Percentiles rank a stretch among this genome's conserved stretches.
Conservation (phyloP, 53 echinoderm and acorn worm species). For the Echinarachnius parma region DNA sequence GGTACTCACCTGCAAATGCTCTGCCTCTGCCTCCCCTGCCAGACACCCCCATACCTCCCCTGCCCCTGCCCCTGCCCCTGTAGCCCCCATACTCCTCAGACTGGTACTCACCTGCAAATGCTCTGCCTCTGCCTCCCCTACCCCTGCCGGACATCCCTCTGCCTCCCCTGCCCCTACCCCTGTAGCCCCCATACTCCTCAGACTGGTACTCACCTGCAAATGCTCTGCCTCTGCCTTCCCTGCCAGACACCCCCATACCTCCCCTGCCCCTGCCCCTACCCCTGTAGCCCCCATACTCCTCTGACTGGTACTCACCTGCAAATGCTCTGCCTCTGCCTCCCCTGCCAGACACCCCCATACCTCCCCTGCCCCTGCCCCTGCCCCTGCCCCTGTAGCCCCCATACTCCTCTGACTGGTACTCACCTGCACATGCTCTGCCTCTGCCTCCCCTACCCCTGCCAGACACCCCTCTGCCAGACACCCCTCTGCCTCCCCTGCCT, state of each 20-base stretch:
- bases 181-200: constrained; percentile 7
- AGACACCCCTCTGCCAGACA: no score
- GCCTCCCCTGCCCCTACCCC: constrained; percentile 60
- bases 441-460: no score
- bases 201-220: background rate
- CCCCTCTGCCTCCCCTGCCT: no score
- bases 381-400: constrained; percentile 27
- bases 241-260: constrained; percentile 22
- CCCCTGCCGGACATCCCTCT: constrained; percentile 30
- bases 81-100: no score
- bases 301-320: no score
- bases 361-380: constrained; percentile 45
- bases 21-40: background rate
- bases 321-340: constrained; percentile 58
- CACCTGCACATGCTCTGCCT: no score
- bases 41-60: no score
- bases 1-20: background rate
- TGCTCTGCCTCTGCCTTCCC: background rate
- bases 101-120: no score
- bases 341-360: no score
- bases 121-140: constrained; percentile 36
- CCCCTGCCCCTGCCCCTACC: constrained; percentile 39
- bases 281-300: constrained; percentile 22
- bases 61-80: no score
- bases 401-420: constrained; percentile 59